Evolutionary conservation across 1,140 invertebrate genomes (phyloP).

Genomic region (Delia radicum): DNA sequence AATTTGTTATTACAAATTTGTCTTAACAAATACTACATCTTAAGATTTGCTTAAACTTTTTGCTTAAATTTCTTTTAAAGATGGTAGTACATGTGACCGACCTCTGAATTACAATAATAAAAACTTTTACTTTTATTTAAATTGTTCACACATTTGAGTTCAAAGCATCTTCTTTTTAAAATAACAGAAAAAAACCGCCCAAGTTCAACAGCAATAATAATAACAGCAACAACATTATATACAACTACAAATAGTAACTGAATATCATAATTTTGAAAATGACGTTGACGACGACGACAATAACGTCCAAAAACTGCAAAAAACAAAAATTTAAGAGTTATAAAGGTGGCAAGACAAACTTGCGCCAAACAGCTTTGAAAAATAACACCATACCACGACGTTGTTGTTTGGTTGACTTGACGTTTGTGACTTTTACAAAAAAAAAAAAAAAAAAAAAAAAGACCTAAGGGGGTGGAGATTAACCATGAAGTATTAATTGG

Average conservation of each 20-base stretch:
- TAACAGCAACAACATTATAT: neutral
- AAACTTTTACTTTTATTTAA: slow-evolving; percentile 17
- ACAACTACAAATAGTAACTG: neutral
- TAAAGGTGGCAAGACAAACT: neutral
- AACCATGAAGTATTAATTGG: too few relatives aligned
- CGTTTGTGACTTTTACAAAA: neutral
- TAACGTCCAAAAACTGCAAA: neutral
- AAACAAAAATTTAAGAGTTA: neutral
- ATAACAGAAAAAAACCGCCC: neutral
- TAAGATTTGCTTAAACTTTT: neutral
- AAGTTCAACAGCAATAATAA: neutral
- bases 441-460: too few relatives aligned
- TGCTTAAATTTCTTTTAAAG: neutral
- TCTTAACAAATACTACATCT: neutral
- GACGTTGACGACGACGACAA: neutral
- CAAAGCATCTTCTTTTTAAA: slow-evolving; percentile 8
- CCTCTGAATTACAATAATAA: neutral
- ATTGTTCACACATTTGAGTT: slow-evolving; percentile 8
- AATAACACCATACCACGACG: neutral
- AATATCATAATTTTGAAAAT: slow-evolving; percentile 3
- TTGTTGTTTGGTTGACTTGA: neutral
- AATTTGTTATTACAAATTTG: neutral
- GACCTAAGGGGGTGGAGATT: neutral
- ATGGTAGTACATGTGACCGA: neutral
- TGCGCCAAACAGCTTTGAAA: neutral